Evolutionary conservation across 2,888 invertebrate species (phyloP).

Genomic region (Conistra vaccinii): DNA sequence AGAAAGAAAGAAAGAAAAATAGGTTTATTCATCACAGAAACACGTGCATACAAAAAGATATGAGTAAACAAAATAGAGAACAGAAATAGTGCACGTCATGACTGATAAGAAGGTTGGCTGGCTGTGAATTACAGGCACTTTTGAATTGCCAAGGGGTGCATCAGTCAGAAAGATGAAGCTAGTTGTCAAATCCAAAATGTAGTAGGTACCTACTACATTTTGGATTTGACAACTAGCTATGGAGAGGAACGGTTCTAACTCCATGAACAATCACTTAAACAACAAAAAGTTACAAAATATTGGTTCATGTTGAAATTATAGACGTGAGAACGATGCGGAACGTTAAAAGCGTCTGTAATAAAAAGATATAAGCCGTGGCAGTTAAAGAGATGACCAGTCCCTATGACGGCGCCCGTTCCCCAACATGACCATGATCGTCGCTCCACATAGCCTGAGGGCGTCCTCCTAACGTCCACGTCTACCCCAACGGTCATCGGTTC

Average conservation of each 20-base stretch:
- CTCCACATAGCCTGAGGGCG: not conserved
- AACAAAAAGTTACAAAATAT: not conserved
- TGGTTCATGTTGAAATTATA: not conserved
- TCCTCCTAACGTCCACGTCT: too few species aligned
- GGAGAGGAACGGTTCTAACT: not conserved
- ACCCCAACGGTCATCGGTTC: too few species aligned
- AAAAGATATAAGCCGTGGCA: not conserved
- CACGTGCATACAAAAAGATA: too few species aligned
- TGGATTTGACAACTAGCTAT: too few species aligned
- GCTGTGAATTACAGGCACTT: too few species aligned
- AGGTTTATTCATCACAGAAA: too few species aligned
- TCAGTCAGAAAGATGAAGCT: not conserved
- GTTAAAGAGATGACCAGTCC: too few species aligned
- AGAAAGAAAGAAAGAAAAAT: too few species aligned
- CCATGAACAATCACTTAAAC: not conserved
- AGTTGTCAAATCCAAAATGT: not conserved
- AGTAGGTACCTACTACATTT: not conserved
- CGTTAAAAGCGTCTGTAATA: not conserved
- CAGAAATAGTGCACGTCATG: too few species aligned
- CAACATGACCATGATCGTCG: not conserved
- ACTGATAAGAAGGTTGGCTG: too few species aligned
- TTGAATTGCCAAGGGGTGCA: too few species aligned
- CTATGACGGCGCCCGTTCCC: not conserved
- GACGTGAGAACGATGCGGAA: not conserved
- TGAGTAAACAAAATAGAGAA: too few species aligned